phyloP scores from a whole-genome alignment of 1,140 invertebrate genomes.

The Microplitis mediator region DNA sequence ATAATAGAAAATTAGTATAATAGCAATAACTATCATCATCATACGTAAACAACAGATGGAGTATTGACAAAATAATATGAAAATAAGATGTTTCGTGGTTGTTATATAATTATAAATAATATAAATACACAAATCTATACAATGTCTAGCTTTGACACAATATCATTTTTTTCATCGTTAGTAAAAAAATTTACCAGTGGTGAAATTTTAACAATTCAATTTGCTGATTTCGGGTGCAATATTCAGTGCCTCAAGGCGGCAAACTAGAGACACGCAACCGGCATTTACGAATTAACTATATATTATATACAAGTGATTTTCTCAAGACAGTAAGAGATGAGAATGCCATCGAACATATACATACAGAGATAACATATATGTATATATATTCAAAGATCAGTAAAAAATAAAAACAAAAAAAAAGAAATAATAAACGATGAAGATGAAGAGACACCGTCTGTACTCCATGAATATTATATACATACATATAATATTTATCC shows the following conservation, averaged over 20 bases:
- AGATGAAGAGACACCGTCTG: too few relatives aligned
- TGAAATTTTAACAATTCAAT: conserved; percentile 57
- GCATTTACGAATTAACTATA: conserved; percentile 44
- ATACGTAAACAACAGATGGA: too few relatives aligned
- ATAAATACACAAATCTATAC: too few relatives aligned
- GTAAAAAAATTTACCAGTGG: background rate
- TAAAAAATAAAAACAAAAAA: background rate
- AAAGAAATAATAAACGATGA: too few relatives aligned
- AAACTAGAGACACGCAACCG: conserved; percentile 40
- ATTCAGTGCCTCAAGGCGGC: conserved; percentile 34
- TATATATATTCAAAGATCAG: background rate
- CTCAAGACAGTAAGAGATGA: too few relatives aligned
- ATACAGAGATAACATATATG: too few relatives aligned
- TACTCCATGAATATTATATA: too few relatives aligned
- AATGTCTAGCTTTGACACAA: background rate
- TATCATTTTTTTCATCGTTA: background rate
- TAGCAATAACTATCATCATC: background rate
- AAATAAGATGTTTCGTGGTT: too few relatives aligned
- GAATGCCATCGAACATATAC: too few relatives aligned
- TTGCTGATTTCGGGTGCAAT: conserved; percentile 49
- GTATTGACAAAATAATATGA: too few relatives aligned
- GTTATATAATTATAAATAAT: too few relatives aligned
- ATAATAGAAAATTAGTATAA: background rate
- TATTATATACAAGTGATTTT: background rate
- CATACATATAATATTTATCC: too few relatives aligned